Percentiles rank a stretch among this genome's conserved stretches.
Evolutionary conservation across 1,140 invertebrate species (phyloP).

Genomic region (Pogonognathellus flavescens): DNA sequence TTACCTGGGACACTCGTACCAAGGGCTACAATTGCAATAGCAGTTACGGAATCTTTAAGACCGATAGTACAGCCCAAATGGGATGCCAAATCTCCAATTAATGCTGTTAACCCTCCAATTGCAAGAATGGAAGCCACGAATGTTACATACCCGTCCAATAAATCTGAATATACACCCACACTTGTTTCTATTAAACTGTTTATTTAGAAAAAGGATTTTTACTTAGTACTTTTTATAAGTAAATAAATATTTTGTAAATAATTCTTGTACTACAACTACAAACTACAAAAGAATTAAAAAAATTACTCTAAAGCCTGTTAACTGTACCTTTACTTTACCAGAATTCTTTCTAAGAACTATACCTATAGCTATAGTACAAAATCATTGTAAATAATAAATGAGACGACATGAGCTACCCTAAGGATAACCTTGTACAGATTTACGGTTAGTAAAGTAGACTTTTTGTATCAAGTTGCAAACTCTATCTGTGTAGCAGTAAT

Average conservation of each 20-base stretch:
- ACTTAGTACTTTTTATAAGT: too few relatives aligned
- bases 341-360: too few relatives aligned
- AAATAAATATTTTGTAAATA: too few relatives aligned
- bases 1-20: constrained; percentile 78
- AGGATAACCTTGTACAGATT: too few relatives aligned
- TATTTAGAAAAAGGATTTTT: too few relatives aligned
- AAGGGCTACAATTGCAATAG: constrained; percentile 78
- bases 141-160: constrained; percentile 75
- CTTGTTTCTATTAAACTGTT: constrained; percentile 22
- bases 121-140: constrained; percentile 76
- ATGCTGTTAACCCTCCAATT: constrained; percentile 78
- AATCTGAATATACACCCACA: constrained; percentile 67
- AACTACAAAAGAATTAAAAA: not conserved
- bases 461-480: not conserved
- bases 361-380: too few relatives aligned
- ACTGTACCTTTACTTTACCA: constrained; percentile 15
- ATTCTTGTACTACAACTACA: too few relatives aligned
- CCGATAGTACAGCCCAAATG: constrained; percentile 77
- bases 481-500: not conserved
- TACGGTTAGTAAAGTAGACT: too few relatives aligned
- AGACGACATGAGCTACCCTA: too few relatives aligned
- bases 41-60: constrained; percentile 77
- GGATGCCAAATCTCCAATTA: constrained; percentile 79
- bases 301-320: not conserved
- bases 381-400: too few relatives aligned